Conservation (phyloP, 2,113 vertebrate species). For the Trogon surrucura region DNA sequence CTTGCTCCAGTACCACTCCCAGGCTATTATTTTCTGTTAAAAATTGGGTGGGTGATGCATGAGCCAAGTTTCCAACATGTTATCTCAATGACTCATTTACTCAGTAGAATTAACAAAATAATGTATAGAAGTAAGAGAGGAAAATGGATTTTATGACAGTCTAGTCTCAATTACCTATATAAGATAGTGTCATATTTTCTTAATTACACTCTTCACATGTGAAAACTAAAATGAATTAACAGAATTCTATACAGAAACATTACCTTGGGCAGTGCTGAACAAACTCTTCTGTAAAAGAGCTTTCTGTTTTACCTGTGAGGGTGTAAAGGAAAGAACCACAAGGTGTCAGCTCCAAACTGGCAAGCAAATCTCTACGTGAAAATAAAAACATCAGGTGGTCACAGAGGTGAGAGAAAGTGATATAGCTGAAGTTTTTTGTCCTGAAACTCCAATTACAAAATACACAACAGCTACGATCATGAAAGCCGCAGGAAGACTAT, state of each 20-base stretch:
- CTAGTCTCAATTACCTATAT: background rate
- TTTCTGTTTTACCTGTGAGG: background rate
- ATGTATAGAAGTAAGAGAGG: background rate
- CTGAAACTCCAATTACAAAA: background rate
- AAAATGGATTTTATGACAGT: background rate
- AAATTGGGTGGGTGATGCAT: background rate
- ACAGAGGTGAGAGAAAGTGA: background rate
- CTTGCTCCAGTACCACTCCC: background rate
- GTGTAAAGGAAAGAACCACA: background rate
- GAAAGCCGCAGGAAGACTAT: background rate
- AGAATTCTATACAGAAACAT: background rate
- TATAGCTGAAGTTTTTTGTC: background rate
- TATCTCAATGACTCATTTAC: background rate
- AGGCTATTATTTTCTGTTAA: background rate
- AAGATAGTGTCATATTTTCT: background rate
- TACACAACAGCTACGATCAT: background rate
- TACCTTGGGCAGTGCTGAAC: background rate
- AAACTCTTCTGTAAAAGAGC: background rate
- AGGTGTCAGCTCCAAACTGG: background rate
- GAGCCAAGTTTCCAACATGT: background rate
- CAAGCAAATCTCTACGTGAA: background rate
- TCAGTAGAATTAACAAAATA: background rate
- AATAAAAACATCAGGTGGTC: background rate
- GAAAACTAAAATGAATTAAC: background rate
- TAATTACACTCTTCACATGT: background rate